Conservation (phyloP, 1,140 invertebrate genomes). For the Drosophila miranda region DNA sequence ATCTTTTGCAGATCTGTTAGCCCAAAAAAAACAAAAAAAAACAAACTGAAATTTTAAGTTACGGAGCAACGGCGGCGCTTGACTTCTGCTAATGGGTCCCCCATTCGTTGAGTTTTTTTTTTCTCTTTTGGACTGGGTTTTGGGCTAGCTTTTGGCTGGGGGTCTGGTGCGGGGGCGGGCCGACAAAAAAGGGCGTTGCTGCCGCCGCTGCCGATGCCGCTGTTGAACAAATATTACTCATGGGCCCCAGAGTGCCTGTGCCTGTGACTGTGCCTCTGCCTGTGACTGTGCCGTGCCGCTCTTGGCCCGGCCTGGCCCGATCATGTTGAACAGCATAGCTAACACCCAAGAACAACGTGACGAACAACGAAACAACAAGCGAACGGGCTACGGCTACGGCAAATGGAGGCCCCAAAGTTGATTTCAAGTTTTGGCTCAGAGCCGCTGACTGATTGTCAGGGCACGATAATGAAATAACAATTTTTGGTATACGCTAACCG, state of each 20-base stretch:
- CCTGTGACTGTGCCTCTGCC: too few relatives aligned
- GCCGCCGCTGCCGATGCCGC: conserved; percentile 14
- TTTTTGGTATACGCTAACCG: conserved; percentile 11
- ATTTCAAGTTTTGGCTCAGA: conserved; percentile 30
- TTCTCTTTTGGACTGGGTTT: conserved; percentile 6
- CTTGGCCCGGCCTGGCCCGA: conserved; percentile 51
- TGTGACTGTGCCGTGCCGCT: conserved; percentile 1
- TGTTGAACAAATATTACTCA: conserved; percentile 78
- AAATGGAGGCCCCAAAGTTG: conserved; percentile 49
- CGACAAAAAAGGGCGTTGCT: conserved; percentile 75
- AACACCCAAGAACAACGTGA: conserved; percentile 75
- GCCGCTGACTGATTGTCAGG: conserved; percentile 73
- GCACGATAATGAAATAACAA: conserved; percentile 74
- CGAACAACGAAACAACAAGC: conserved; percentile 38
- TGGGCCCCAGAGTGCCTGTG: conserved; percentile 11
- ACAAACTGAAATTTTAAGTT: not conserved
- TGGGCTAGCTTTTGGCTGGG: conserved; percentile 1
- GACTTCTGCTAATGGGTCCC: conserved; percentile 33
- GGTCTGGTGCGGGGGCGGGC: conserved; percentile 50
- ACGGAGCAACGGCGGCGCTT: conserved; percentile 19
- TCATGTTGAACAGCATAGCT: conserved; percentile 75
- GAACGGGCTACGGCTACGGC: not conserved
- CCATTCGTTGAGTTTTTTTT: conserved; percentile 1
- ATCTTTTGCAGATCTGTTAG: too few relatives aligned
- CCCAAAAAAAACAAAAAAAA: not conserved